Percentiles rank a stretch among this genome's conserved stretches.
Conservation (phyloP, 2,113 vertebrate genomes). For the Propithecus coquereli region DNA sequence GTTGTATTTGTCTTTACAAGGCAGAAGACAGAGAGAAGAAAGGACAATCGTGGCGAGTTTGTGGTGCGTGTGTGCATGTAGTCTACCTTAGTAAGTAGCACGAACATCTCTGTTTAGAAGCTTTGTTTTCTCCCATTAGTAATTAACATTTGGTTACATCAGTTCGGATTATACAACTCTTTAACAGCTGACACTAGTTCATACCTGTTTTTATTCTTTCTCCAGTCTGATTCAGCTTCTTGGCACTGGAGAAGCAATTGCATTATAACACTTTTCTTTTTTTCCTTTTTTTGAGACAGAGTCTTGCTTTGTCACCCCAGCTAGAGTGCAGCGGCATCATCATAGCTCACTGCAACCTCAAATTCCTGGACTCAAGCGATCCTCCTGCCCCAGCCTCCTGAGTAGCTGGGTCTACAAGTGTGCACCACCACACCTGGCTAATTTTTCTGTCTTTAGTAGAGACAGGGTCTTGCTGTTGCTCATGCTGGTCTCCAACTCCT, state of each 20-base stretch:
- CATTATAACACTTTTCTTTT: not conserved
- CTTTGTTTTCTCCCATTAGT: not conserved
- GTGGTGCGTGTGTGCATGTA: rapidly evolving
- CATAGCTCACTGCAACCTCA: too few relatives aligned
- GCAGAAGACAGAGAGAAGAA: not conserved
- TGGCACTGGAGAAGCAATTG: not conserved
- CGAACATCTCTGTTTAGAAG: not conserved
- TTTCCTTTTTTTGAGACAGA: too few relatives aligned
- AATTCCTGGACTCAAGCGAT: too few relatives aligned
- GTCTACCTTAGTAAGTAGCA: not conserved
- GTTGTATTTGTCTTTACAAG: not conserved
- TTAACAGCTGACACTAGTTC: slow-evolving; percentile 6
- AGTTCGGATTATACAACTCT: not conserved
- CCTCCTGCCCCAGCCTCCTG: too few relatives aligned
- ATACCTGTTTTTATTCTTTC: slow-evolving; percentile 43
- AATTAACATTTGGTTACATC: not conserved
- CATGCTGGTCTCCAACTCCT: too few relatives aligned
- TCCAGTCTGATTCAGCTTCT: slow-evolving; percentile 32
- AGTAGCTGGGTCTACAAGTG: too few relatives aligned
- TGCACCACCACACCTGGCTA: too few relatives aligned
- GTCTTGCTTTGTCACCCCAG: too few relatives aligned
- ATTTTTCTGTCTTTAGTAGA: too few relatives aligned
- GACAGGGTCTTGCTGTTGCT: too few relatives aligned
- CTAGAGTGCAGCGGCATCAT: too few relatives aligned
- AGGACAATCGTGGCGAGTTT: not conserved